Evolutionary conservation across 2,888 invertebrate genomes (phyloP), one percentile per base, ranked within the genome.

Genomic region (Pyrocoelia pectoralis): DNA sequence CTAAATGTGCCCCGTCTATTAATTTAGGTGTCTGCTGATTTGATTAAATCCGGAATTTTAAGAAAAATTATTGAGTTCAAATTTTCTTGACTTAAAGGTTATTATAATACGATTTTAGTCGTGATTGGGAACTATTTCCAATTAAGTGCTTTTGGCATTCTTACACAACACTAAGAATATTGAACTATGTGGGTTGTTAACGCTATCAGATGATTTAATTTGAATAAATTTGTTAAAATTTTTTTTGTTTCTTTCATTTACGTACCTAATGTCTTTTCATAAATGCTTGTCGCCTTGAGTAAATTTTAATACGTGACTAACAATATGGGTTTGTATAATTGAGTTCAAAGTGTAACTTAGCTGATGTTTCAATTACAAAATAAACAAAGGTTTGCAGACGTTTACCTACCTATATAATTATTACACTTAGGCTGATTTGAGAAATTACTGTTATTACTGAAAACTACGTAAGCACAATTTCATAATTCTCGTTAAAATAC

Each of bases 201-300:
- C 33, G n/a, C 46, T 18, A 46, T 17, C 46, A 18, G 46, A 46
- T 17, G 17, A 46, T 46, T 46, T 46, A 46, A 46, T 46, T 46
- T 46, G 17, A 46, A 46, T 46, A 46, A 15, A 46, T 46, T 33
- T 33, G 33, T n/a, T 33, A 2, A 33, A 4, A 4, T 33, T 33
- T 33, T 33, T 2, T 33, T 33, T 10, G n/a, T 24, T 24, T 24
- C 4, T 3, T 24, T 6, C 24, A 24, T 24, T 24, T 24, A 24
- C 4, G 24, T n/a, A n/a, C n/a, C 24, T 24, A 24, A 24, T 24
- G 24, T n/a, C n/a, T n/a, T n/a, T n/a, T n/a, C n/a, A n/a, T n/a
- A n/a, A n/a, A n/a, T n/a, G n/a, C n/a, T 6, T 24, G 24, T 24
- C 24, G 24, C 24, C 24, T 24, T 24, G 24, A 24, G 24, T 24